Conservation (phyloP, 2,113 vertebrate genomes). For the Platysteira castanea region DNA sequence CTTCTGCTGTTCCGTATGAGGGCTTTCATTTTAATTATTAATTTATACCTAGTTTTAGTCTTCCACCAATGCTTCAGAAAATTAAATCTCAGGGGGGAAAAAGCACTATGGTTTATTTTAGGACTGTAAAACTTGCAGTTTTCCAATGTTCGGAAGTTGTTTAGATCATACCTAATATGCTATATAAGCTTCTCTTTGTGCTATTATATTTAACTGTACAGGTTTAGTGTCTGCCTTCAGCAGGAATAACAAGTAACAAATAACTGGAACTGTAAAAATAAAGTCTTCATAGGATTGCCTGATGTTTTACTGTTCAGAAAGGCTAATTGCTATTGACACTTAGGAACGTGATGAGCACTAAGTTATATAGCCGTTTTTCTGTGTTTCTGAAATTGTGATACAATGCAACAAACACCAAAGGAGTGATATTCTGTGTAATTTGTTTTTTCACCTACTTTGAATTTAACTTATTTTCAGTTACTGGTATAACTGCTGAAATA, state of each 20-base stretch:
- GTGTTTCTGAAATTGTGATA: background rate
- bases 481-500: rapidly evolving
- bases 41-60: background rate
- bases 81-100: background rate
- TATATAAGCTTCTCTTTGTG: background rate
- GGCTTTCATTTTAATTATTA: background rate
- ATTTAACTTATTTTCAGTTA: background rate
- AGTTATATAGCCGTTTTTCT: background rate
- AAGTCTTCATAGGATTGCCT: background rate
- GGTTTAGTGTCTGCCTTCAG: background rate
- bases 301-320: background rate
- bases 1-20: background rate
- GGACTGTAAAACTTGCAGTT: background rate
- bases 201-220: background rate
- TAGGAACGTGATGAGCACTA: background rate
- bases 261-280: background rate
- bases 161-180: background rate
- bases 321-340: background rate
- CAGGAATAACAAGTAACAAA: background rate
- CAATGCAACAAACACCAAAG: background rate
- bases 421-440: background rate
- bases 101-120: background rate
- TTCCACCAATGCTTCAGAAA: background rate
- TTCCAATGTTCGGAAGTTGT: background rate
- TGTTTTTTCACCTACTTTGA: background rate